Evolutionary conservation across 2,113 vertebrate species (phyloP), one percentile per base, ranked within the genome.

Genomic region (Leiothrix lutea): DNA sequence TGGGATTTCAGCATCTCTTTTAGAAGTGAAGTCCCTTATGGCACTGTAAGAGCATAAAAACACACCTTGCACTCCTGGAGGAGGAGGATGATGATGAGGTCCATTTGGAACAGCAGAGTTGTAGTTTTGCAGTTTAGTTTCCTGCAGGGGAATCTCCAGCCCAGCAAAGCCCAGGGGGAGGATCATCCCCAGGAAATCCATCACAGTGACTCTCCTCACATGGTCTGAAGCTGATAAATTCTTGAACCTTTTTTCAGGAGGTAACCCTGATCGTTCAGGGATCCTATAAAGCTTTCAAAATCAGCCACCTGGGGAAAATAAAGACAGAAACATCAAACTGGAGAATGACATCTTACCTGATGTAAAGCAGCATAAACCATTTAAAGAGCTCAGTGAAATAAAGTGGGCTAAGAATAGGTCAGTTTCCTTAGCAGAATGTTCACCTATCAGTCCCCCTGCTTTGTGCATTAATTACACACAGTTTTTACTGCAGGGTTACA

Each of bases 221-320:
- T 95, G 15, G 99, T 99, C 95, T 99, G 99, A 79, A 99, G 98
- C 94, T 99, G 99, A 90, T 99, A 99, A 53, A 98, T 78, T 88
- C 97, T 98, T 56, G 98, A 85, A 31, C 99, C 99, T 97, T 99
- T 99, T 96, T 99, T 99, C 96, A 99, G 92, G 74, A 99, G 98
- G 73, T 99, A 99, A 42, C 99, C 99, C 81, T 99, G 99, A 87
- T 99, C 99, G 88, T 99, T 99, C 44, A 99, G 96, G 57, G 99
- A 99, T 83, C 98, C 98, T 94, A 99, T 97, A 79, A 99, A 99
- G 81, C 98, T 98, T 97, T 99, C 99, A 82, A 99, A 99, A 94
- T 99, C 99, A 64, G 98, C 58, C 42, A 99, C 98, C 99, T 99
- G 90, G 26, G 91, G 90, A 64, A 64, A 80, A 94, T 19, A 95